Evolutionary conservation across 1,140 invertebrate species (phyloP), one percentile per base, ranked within the genome.

Genomic region (Tetramorium alpestre): DNA sequence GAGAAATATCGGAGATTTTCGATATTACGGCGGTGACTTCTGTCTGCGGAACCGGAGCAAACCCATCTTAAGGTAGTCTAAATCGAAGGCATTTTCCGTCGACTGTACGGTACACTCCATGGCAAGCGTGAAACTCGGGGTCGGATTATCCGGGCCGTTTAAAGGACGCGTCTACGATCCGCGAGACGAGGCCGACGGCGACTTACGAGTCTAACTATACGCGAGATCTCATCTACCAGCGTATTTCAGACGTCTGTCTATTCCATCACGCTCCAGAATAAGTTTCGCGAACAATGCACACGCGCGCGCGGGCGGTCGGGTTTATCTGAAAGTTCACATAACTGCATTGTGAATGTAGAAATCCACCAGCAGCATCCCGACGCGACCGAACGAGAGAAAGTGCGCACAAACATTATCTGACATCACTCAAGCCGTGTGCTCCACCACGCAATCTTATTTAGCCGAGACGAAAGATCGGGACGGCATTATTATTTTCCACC

Each of bases 61-160:
- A 91, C 86, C 87, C 91, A 67, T 90, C 91, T 92, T 93, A 92
- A 90, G 87, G 88, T 62, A 60, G 65, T 75, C 78, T 70, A 90
- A 41, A 90, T 90, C 89, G 81, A 85, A 89, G 88, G 76, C 28
- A 70, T 90, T 91, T 92, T 87, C 85, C 90, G 90, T 88, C 85
- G 69, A 89, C 87, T 82, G 65, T 81, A 76, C 38, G 41, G 16
- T 33, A 60, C 38, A 47, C 54, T 44, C 54, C 18, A 41, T 60
- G n/a, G 54, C 67, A 22, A 84, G 54, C 13, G 22, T 67, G 41
- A 8, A 47, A 82, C 41, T 11, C 25, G 25, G 51, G 51, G 10
- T 73, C 54, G 44, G 56, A 73, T 82, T 82, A 82, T 25, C 11
- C 65, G 41, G 38, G 1, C 22, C 22, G 13, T 72, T 49, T 51